Evolutionary conservation across 2,113 vertebrate genomes (phyloP).

Genomic region (Cebus imitator): DNA sequence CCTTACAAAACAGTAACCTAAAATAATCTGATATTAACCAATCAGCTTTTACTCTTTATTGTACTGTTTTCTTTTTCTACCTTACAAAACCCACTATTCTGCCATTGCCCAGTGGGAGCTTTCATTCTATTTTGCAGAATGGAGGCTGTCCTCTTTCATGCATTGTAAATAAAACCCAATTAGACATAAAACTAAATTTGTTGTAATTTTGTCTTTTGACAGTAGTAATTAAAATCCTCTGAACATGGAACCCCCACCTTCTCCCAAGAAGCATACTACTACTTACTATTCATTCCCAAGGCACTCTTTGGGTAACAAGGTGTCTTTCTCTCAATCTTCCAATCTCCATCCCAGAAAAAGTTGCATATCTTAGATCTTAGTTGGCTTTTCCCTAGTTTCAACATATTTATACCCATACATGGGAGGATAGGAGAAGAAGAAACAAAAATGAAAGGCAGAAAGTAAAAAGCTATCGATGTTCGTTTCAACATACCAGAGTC

Average conservation of each 20-base stretch:
- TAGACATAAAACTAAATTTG: background rate
- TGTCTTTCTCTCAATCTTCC: background rate
- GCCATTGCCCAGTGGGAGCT: background rate
- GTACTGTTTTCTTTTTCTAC: background rate
- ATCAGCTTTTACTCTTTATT: background rate
- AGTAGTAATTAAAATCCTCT: background rate
- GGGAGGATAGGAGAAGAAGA: background rate
- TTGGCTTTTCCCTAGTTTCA: background rate
- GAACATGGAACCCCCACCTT: background rate
- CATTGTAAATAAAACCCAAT: background rate
- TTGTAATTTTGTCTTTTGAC: background rate
- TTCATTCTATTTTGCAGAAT: background rate
- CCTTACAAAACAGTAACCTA: background rate
- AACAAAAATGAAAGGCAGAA: background rate
- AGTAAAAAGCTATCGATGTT: background rate
- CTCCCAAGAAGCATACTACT: background rate
- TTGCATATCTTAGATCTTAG: background rate
- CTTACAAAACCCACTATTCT: background rate
- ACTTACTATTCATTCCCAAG: background rate
- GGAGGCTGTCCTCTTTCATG: background rate
- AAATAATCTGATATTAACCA: background rate
- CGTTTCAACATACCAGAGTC: background rate
- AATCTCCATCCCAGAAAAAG: background rate
- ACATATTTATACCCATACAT: background rate
- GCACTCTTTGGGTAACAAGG: background rate